Base-by-base conservation (phyloP, 2,888 invertebrate species). In the Mesorhabditis sp. region DNA sequence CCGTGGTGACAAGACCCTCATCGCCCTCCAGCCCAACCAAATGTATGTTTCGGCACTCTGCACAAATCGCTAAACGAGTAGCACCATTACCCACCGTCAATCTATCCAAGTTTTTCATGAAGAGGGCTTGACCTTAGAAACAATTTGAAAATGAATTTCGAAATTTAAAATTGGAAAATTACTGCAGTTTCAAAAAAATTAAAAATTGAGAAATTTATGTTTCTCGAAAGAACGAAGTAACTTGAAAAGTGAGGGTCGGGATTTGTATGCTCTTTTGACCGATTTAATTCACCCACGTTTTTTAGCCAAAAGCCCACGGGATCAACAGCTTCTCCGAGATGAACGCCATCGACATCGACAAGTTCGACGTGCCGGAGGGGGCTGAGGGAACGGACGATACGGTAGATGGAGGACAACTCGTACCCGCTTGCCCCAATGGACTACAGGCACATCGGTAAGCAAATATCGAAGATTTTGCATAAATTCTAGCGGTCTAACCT, bases 391-490 rank as follows among this genome's bases (percentile, higher is more conserved):
- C 28, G 28, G 28, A 28, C 2, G 28, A 28, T 28, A 50, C 58
- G 58, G 58, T 50, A 13, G 58, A 50, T 13, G 58, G 58, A 13
- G 58, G 58, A 50, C 58, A 50, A n/a, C 10, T 50, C n/a, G 58
- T 82, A 63, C 81, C 82, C 42, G 72, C 81, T 5, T 84, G 84
- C 66, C 83, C 84, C 62, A 84, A 84, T 62, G 82, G 82, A 45
- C 68, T 76, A 10, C 76, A 76, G 63, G 83, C 82, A 45, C 70
- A 50, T 50, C 58, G 58, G 58, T 50, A n/a, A 50, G 58, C n/a
- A n/a, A 50, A 2, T 10, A 50, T 50, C n/a, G 10, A 50, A 50
- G 58, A 10, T 50, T 50, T 50, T 13, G 2, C 58, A 13, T 13
- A n/a, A 13, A 10, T 50, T 50, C 50, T 50, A 50, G 50, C 58